Conservation (phyloP, 2,113 vertebrate species). For the Notothenia coriiceps region DNA sequence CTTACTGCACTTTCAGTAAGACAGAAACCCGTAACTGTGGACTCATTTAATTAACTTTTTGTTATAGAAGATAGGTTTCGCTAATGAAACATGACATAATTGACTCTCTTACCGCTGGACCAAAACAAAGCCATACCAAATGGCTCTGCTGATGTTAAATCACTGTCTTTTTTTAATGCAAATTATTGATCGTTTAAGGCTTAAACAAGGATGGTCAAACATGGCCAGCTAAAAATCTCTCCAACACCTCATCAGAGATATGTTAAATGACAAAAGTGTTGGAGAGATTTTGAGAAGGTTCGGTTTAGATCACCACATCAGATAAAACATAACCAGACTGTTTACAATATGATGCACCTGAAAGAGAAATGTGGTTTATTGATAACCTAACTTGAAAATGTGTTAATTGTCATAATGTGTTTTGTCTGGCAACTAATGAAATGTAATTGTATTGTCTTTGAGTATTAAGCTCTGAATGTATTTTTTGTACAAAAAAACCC, state of each 20-base stretch:
- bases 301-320: background rate
- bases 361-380: background rate
- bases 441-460: slow-evolving; percentile 4
- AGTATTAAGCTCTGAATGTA: slow-evolving; percentile 13
- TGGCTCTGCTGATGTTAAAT: background rate
- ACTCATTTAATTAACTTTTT: background rate
- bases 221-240: background rate
- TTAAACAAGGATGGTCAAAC: background rate
- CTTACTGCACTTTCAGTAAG: background rate
- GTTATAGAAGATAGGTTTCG: slow-evolving; percentile 4
- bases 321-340: background rate
- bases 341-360: background rate
- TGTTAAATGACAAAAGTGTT: background rate
- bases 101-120: slow-evolving; percentile 36
- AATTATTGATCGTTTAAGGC: background rate
- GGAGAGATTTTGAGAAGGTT: background rate
- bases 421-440: slow-evolving; percentile 1
- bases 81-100: background rate
- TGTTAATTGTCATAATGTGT: slow-evolving; percentile 21
- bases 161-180: background rate
- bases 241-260: background rate
- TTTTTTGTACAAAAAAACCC: background rate
- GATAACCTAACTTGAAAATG: slow-evolving; percentile 6
- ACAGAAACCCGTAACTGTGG: background rate
- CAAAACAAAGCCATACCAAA: slow-evolving; percentile 56